phyloP scores from a whole-genome alignment of 1,140 invertebrate genomes.

The Drosophila parvula region DNA sequence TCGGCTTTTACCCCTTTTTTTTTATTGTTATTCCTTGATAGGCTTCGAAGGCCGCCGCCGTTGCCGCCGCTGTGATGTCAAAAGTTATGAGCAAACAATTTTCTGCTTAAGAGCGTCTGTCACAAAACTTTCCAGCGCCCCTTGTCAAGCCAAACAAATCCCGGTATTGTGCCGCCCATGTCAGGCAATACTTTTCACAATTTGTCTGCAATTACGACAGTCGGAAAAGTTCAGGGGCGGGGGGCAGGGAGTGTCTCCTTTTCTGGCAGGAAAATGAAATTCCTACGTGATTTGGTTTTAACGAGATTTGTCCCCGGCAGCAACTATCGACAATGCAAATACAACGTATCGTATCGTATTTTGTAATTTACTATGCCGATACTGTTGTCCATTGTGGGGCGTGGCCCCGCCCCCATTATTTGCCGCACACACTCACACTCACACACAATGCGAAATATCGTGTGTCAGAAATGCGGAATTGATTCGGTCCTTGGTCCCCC shows the following conservation, averaged over 20 bases:
- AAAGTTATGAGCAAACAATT: constrained; percentile 81
- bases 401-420: constrained; percentile 37
- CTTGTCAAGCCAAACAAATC: constrained; percentile 66
- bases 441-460: constrained; percentile 65
- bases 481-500: constrained; percentile 34
- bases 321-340: constrained; percentile 81
- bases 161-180: constrained; percentile 37
- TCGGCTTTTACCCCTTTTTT: constrained; percentile 23
- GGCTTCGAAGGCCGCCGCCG: constrained; percentile 24
- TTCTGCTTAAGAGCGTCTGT: constrained; percentile 81
- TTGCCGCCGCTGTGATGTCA: constrained; percentile 31
- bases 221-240: constrained; percentile 45
- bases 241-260: not conserved
- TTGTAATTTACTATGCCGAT: constrained; percentile 56
- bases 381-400: constrained; percentile 59
- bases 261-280: constrained; percentile 30
- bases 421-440: constrained; percentile 9
- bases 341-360: constrained; percentile 64
- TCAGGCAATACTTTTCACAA: constrained; percentile 61
- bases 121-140: constrained; percentile 72
- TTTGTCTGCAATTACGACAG: constrained; percentile 72
- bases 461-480: constrained; percentile 70
- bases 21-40: constrained; percentile 52
- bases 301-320: constrained; percentile 59
- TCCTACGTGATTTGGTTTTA: constrained; percentile 79